Base-by-base conservation (phyloP, 2,888 invertebrate species). In the Noctua pronuba region DNA sequence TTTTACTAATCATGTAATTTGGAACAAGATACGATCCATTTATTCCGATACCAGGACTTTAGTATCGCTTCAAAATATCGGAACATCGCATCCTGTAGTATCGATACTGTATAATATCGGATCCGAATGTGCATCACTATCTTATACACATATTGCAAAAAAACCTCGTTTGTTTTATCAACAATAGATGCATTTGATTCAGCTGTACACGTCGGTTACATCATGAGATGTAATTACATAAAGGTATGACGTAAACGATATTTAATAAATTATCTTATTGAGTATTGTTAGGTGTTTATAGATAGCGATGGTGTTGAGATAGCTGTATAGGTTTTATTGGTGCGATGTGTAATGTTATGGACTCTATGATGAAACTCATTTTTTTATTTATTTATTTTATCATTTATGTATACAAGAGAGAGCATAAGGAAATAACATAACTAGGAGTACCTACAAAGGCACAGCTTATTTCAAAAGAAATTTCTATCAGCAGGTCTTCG, bases 141-240 rank as follows among this genome's bases (percentile, higher is more conserved):
- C 28, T 13, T 28, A 24, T 31, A 21, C 16, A 44, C 1, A 75
- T 28, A 49, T 31, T 66, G 58, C 35, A 38, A 78, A 67, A 84
- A 79, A 79, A 77, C 44, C 3, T 5, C 28, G 2, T 31, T 35
- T 73, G 55, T 77, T 69, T 72, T 67, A 83, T 58, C 7, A 74
- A 86, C 87, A 87, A 81, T 74, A 67, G 71, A 77, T 73, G 79
- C 73, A 77, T 66, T 73, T 75, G 73, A 71, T 69, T 80, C 77
- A 44, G 24, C 41, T 35, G 11, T 13, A 18, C 31, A 46, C 55
- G 18, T n/a, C 11, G 44, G 38, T 82, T 88, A 76, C 85, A 87
- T 80, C 84, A 87, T 64, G 73, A 82, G 83, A 86, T 87, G 87
- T 89, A 88, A 89, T 89, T 86, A 86, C 82, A 88, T 80, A 77